phyloP scores from a whole-genome alignment of 2,797 vertebrate genomes.

The Chelon auratus region DNA sequence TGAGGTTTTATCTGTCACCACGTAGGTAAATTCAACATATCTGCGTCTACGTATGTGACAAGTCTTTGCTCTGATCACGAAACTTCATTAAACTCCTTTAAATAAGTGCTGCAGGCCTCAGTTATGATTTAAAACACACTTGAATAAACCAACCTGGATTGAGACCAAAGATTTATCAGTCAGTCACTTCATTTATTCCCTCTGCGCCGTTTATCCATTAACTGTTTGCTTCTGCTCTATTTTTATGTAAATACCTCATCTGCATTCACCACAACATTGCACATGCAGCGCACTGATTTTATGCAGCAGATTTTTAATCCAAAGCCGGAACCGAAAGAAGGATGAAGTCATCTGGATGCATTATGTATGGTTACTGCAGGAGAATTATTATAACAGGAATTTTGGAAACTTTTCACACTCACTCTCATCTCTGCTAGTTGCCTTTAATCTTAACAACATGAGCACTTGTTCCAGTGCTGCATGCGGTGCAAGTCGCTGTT shows the following conservation, averaged over 20 bases:
- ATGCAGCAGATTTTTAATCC: conserved; percentile 48
- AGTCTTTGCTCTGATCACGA: not conserved
- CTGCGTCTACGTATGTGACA: no score
- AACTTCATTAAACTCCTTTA: conserved; percentile 19
- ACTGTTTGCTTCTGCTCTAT: conserved; percentile 43
- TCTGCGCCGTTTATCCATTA: conserved; percentile 34
- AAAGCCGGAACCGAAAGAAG: conserved; percentile 25
- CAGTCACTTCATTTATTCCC: conserved; percentile 30
- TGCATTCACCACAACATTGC: conserved; percentile 39
- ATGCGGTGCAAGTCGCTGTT: conserved; percentile 4
- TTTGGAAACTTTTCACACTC: conserved; percentile 54
- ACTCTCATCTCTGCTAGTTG: conserved; percentile 35
- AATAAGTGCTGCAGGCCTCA: not conserved
- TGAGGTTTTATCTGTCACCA: no score
- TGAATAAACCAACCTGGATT: conserved; percentile 18
- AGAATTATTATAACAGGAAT: conserved; percentile 22
- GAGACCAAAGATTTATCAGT: conserved; percentile 37
- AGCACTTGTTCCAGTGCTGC: conserved; percentile 35
- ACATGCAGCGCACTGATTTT: conserved; percentile 25
- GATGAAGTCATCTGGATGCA: conserved; percentile 43
- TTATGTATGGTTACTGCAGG: conserved; percentile 22
- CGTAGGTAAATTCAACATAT: no score
- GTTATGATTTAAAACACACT: not conserved
- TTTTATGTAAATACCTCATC: conserved; percentile 68
- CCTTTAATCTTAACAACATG: conserved; percentile 50